Evolutionary conservation across 53 echinoderm and acorn worm species (phyloP).

Genomic region (Actinopyga echinites): DNA sequence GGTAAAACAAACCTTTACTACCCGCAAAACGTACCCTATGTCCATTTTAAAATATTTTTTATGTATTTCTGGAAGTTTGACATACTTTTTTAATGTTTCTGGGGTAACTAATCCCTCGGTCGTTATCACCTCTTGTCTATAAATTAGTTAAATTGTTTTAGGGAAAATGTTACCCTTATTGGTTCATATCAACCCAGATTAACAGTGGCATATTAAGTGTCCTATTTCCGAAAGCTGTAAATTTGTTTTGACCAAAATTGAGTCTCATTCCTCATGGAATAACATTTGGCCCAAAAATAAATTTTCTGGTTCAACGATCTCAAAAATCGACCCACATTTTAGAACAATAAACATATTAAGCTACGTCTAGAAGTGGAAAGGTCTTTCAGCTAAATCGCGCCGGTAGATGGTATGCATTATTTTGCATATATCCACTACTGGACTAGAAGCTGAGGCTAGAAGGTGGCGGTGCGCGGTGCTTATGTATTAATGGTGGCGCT

Average conservation of each 20-base stretch:
- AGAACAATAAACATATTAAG: too few species aligned
- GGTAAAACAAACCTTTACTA: too few species aligned
- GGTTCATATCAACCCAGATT: background rate
- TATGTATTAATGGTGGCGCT: too few species aligned
- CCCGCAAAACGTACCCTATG: too few species aligned
- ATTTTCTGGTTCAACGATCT: conserved; percentile 6
- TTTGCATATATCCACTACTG: too few species aligned
- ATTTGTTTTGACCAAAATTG: conserved; percentile 31
- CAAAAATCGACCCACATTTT: conserved; percentile 22
- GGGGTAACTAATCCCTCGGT: background rate
- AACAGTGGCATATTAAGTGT: conserved; percentile 19
- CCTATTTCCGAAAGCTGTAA: conserved; percentile 16
- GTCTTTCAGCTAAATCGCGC: too few species aligned
- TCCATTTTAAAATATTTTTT: too few species aligned
- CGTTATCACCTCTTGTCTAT: background rate
- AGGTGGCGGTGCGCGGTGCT: too few species aligned
- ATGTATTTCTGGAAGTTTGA: too few species aligned
- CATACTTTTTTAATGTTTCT: background rate
- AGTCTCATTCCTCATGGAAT: background rate
- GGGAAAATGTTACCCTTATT: background rate
- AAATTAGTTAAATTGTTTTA: conserved; percentile 22
- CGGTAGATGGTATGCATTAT: too few species aligned
- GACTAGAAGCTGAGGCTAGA: too few species aligned
- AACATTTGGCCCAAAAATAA: conserved; percentile 19
- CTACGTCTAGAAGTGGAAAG: too few species aligned